A percentile compares a stretch with the other conserved stretches of the same genome.
phyloP scores from a whole-genome alignment of 2,113 vertebrate species.

The Lophotis ruficrista region DNA sequence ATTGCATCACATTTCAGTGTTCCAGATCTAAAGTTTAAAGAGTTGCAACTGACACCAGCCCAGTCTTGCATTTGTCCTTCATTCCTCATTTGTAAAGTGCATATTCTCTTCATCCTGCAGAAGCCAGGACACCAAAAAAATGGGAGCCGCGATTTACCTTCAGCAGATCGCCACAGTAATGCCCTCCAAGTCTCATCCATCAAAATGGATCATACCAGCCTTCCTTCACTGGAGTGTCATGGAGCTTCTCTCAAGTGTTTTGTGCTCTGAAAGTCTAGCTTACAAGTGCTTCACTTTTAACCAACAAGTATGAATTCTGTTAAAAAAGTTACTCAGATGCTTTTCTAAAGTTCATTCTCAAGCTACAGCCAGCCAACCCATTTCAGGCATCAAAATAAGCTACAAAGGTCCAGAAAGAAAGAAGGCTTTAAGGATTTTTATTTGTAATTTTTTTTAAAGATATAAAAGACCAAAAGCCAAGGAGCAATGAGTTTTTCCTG shows the following conservation, averaged over 20 bases:
- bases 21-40: neutral
- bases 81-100: neutral
- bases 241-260: neutral
- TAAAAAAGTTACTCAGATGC: neutral
- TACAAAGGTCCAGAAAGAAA: neutral
- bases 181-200: neutral
- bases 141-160: neutral
- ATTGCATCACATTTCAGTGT: neutral
- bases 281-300: neutral
- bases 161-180: neutral
- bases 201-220: neutral
- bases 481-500: neutral
- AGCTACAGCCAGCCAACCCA: neutral
- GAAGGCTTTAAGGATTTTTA: neutral
- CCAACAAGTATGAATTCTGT: neutral
- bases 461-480: neutral
- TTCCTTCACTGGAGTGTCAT: neutral
- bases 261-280: neutral
- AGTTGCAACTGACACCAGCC: neutral
- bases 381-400: neutral
- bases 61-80: neutral
- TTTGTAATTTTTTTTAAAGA: neutral
- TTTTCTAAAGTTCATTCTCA: neutral
- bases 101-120: neutral
- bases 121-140: neutral